These are phyloP conservation scores for Garra rufa DNA, from an alignment of 2,113 vertebrate genomes.

Conservation along the genomic window DNA sequence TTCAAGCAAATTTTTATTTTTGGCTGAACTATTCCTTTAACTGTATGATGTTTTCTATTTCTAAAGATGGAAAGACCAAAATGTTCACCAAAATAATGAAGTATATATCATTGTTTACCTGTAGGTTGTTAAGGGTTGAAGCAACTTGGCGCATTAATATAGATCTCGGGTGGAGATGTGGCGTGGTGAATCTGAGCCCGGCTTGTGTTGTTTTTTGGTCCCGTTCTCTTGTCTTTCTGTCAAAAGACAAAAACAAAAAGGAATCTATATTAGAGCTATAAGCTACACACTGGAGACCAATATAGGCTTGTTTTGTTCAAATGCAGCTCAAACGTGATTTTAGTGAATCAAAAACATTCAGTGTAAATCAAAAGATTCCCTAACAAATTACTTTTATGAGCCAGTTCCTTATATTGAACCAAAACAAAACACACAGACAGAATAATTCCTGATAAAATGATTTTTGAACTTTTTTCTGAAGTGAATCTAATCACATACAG, in stretches of 20 bases:
- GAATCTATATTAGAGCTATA: neutral
- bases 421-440: no score
- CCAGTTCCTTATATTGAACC: no score
- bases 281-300: neutral
- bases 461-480: no score
- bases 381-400: no score
- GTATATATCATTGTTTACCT: neutral
- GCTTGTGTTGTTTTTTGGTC: neutral
- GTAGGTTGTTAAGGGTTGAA: neutral
- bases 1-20: neutral
- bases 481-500: no score
- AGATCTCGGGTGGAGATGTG: neutral
- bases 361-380: neutral
- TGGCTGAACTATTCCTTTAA: neutral
- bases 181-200: neutral
- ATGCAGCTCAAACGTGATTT: neutral
- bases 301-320: neutral
- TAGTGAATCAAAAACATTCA: neutral
- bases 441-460: no score
- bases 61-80: neutral
- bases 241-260: neutral
- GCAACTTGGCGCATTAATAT: constrained; percentile 3
- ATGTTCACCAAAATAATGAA: neutral
- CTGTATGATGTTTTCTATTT: neutral
- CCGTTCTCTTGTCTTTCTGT: neutral